A percentile compares a stretch with the other conserved stretches of the same genome.
Conservation (phyloP, 2,113 vertebrate genomes). For the Eira barbara region DNA sequence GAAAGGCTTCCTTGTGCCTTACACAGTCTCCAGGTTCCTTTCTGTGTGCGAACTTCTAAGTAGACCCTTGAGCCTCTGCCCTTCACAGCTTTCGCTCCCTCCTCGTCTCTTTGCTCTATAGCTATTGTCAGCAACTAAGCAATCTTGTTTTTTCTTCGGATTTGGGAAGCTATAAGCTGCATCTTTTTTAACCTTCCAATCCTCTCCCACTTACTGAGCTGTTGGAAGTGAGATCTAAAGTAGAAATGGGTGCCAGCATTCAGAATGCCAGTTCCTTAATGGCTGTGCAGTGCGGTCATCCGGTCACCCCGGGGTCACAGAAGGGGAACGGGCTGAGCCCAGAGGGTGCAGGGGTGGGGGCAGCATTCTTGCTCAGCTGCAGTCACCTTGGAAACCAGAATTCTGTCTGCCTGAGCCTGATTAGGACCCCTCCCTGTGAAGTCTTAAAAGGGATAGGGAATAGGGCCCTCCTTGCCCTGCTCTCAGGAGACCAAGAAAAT, state of each 20-base stretch:
- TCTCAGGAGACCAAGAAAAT: no score
- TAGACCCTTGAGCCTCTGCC: slow-evolving; percentile 68
- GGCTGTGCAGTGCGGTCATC: not conserved
- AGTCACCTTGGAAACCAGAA: not conserved
- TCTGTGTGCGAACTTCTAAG: slow-evolving; percentile 55
- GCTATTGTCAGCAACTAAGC: slow-evolving; percentile 67
- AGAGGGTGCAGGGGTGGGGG: fast-evolving
- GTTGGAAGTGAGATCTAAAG: slow-evolving; percentile 66
- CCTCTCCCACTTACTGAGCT: slow-evolving; percentile 59
- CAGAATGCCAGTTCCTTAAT: not conserved
- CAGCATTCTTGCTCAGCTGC: not conserved
- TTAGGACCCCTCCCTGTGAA: not conserved
- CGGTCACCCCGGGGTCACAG: not conserved
- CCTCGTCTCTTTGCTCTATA: slow-evolving; percentile 60
- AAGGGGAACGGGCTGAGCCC: no score
- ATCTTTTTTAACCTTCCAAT: slow-evolving; percentile 73
- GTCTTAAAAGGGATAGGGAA: no score
- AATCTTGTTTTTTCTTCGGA: slow-evolving; percentile 73
- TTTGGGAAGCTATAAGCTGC: slow-evolving; percentile 66
- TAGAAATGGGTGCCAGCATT: slow-evolving; percentile 49
- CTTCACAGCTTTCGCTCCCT: slow-evolving; percentile 66
- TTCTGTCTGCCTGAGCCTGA: not conserved
- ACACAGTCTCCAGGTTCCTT: slow-evolving; percentile 32
- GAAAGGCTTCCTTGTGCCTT: slow-evolving; percentile 24
- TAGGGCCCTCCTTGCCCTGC: not conserved